Evolutionary conservation across 2,888 invertebrate genomes (phyloP).

Genomic region (Tachina lurida): DNA sequence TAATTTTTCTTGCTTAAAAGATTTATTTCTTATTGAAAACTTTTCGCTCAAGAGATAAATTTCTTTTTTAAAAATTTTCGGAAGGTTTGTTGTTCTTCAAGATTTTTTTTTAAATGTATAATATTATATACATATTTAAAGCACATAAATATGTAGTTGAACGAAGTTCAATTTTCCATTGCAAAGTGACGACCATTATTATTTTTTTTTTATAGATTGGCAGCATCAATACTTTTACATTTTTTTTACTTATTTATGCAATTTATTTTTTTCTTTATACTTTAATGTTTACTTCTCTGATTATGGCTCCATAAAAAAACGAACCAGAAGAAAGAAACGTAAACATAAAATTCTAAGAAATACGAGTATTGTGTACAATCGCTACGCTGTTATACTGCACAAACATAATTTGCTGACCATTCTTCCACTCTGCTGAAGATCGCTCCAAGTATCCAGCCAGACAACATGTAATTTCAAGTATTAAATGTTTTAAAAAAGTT

Average conservation of each 20-base stretch:
- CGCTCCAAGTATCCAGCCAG: constrained; percentile 20
- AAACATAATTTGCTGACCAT: constrained; percentile 16
- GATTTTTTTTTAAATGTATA: too few species aligned
- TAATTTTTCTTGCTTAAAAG: neutral
- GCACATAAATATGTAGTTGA: too few species aligned
- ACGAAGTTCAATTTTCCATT: neutral
- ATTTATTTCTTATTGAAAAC: neutral
- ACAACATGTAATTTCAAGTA: constrained; percentile 32
- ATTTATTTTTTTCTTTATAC: constrained; percentile 6
- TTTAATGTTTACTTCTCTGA: constrained; percentile 52
- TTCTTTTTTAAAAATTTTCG: neutral
- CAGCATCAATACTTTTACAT: neutral
- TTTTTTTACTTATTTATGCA: constrained; percentile 19
- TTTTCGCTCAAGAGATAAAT: neutral
- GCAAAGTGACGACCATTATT: too few species aligned
- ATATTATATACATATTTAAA: too few species aligned
- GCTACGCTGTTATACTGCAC: constrained; percentile 29
- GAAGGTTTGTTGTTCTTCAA: neutral
- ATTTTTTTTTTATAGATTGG: neutral
- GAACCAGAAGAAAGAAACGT: constrained; percentile 29
- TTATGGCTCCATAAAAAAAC: neutral
- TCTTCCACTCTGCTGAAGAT: constrained; percentile 1
- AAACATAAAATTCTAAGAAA: constrained; percentile 67
- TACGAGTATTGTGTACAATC: constrained; percentile 59
- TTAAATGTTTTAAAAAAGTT: constrained; percentile 40